A percentile compares a stretch with the other conserved stretches of the same genome.
These are phyloP conservation scores for Dromaius novaehollandiae DNA, from an alignment of 2,113 vertebrate genomes.

Conservation along the genomic window DNA sequence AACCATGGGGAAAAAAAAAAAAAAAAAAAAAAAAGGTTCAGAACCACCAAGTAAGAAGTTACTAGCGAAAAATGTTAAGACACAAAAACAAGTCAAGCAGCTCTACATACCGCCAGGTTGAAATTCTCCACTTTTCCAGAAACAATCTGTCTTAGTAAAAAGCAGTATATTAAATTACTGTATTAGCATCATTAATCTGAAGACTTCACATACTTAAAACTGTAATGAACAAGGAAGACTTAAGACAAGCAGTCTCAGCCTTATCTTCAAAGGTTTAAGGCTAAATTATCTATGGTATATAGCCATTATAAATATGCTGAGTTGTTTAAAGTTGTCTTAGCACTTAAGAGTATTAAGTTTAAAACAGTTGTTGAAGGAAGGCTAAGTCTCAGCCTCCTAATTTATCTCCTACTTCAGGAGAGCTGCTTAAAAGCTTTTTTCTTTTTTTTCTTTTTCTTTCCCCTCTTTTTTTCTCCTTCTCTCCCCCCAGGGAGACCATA, in stretches of 20 bases:
- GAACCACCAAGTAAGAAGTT: neutral
- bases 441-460: too few relatives aligned
- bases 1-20: neutral
- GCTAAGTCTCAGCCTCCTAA: neutral
- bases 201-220: conserved; percentile 18
- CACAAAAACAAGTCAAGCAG: neutral
- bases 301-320: neutral
- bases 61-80: neutral
- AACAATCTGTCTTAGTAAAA: conserved; percentile 46
- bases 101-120: neutral
- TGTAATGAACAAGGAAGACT: neutral
- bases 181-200: neutral
- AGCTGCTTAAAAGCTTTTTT: neutral
- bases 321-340: neutral
- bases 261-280: neutral
- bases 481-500: neutral
- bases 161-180: neutral
- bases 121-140: neutral
- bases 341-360: neutral
- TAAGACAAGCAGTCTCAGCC: neutral
- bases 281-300: neutral
- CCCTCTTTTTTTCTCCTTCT: too few relatives aligned
- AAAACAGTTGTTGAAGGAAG: neutral
- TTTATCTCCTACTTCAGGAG: neutral
- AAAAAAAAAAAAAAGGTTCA: neutral